A percentile compares a stretch with the other conserved stretches of the same genome.
phyloP scores from a whole-genome alignment of 2,888 invertebrate genomes.

The Rotaria sp. region DNA sequence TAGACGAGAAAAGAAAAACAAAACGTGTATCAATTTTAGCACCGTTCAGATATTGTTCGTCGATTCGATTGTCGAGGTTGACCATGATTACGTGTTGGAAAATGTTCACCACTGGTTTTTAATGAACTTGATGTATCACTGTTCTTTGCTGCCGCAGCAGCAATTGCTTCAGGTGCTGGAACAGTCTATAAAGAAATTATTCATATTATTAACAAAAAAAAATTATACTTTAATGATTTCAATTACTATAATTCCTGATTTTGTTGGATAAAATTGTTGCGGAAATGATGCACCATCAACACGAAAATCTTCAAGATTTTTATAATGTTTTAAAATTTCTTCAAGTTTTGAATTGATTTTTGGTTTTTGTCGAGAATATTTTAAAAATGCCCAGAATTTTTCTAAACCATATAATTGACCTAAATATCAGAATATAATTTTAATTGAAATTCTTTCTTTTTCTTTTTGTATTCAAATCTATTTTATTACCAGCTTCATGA shows the following conservation, averaged over 20 bases:
- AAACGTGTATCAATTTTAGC: not conserved
- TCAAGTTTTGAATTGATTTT: conserved; percentile 55
- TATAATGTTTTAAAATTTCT: conserved; percentile 55
- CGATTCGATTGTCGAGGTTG: not conserved
- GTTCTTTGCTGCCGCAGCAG: not conserved
- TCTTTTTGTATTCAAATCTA: not conserved
- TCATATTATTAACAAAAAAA: not conserved
- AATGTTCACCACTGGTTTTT: not conserved
- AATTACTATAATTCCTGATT: conserved; percentile 10
- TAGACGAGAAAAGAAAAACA: not conserved
- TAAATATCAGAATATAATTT: conserved; percentile 48
- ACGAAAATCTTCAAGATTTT: conserved; percentile 56
- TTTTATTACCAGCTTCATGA: conserved; percentile 73
- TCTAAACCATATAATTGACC: conserved; percentile 94
- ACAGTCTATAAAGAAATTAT: not conserved
- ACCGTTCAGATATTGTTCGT: not conserved
- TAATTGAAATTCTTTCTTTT: not conserved
- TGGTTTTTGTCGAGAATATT: conserved; percentile 64
- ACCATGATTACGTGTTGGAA: not conserved
- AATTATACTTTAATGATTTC: not conserved
- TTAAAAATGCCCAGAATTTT: conserved; percentile 97
- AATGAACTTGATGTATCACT: not conserved
- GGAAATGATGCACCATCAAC: conserved; percentile 33
- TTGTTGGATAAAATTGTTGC: conserved; percentile 17
- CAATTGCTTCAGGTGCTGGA: not conserved